Conservation (phyloP, 1,140 invertebrate genomes). For the Drosophila pectinifera region DNA sequence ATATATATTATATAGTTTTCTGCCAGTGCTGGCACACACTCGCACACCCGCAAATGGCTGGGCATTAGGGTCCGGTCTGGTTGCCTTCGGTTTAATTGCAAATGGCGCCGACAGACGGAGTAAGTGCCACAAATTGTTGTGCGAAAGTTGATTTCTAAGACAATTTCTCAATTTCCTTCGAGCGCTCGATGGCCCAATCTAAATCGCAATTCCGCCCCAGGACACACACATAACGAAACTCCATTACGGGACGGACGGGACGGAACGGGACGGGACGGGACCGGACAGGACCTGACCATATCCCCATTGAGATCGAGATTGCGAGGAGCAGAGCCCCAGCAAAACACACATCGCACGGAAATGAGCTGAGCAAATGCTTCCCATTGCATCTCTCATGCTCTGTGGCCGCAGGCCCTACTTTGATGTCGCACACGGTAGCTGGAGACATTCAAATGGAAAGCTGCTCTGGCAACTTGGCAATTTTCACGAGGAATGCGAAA, state of each 20-base stretch:
- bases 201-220: conserved; percentile 18
- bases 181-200: conserved; percentile 1
- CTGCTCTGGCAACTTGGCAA: neutral
- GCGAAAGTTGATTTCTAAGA: conserved; percentile 23
- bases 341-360: conserved; percentile 22
- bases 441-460: neutral
- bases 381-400: conserved; percentile 37
- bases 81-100: conserved; percentile 23
- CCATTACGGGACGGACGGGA: conserved; percentile 9
- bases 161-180: conserved; percentile 38
- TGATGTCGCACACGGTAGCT: conserved; percentile 21
- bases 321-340: neutral
- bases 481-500: conserved; percentile 2
- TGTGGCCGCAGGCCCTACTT: conserved; percentile 19
- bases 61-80: neutral
- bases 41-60: neutral
- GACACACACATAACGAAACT: conserved; percentile 3
- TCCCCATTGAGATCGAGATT: conserved; percentile 5
- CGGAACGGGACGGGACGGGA: neutral
- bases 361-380: conserved; percentile 41
- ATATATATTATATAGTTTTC: neutral
- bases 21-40: neutral
- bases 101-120: conserved; percentile 3
- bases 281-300: neutral
- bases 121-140: conserved; percentile 20